A percentile compares a stretch with the other conserved stretches of the same genome.
Conservation (phyloP, 2,797 vertebrate genomes). For the Crenichthys baileyi region DNA sequence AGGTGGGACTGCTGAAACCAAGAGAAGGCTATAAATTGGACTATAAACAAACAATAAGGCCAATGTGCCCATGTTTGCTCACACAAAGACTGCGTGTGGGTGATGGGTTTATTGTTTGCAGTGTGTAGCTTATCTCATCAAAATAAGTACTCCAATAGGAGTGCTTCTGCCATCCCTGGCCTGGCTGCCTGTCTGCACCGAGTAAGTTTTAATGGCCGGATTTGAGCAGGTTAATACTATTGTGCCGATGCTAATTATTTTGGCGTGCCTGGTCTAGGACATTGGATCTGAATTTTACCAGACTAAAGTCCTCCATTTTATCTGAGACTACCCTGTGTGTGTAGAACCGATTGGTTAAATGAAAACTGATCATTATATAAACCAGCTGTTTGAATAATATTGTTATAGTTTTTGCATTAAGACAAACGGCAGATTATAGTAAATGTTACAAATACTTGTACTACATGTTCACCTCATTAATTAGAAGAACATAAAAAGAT, state of each 20-base stretch:
- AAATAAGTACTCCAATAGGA: conserved; percentile 38
- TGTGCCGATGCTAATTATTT: conserved; percentile 70
- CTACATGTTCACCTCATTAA: not conserved
- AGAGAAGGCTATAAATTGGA: not conserved
- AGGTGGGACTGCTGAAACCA: not conserved
- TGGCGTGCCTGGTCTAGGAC: conserved; percentile 53
- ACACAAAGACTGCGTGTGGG: not conserved
- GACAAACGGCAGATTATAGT: not conserved
- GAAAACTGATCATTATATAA: conserved; percentile 22
- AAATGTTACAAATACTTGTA: no score
- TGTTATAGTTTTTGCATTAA: conserved; percentile 25
- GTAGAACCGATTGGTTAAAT: conserved; percentile 29
- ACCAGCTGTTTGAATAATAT: not conserved
- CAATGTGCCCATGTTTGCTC: not conserved
- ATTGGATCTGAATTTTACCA: conserved; percentile 51
- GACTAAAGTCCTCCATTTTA: conserved; percentile 61
- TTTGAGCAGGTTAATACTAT: conserved; percentile 63
- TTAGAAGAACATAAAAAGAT: no score
- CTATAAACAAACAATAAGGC: not conserved
- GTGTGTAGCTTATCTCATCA: conserved; percentile 25
- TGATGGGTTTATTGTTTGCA: conserved; percentile 1
- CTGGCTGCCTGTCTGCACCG: conserved; percentile 50
- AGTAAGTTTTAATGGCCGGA: conserved; percentile 70
- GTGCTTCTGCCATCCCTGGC: conserved; percentile 24
- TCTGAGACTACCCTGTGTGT: conserved; percentile 29